These are phyloP conservation scores for Catalaphyllia jardinei DNA, from an alignment of 64 coral and sea anemone genomes.

Conservation along the genomic window DNA sequence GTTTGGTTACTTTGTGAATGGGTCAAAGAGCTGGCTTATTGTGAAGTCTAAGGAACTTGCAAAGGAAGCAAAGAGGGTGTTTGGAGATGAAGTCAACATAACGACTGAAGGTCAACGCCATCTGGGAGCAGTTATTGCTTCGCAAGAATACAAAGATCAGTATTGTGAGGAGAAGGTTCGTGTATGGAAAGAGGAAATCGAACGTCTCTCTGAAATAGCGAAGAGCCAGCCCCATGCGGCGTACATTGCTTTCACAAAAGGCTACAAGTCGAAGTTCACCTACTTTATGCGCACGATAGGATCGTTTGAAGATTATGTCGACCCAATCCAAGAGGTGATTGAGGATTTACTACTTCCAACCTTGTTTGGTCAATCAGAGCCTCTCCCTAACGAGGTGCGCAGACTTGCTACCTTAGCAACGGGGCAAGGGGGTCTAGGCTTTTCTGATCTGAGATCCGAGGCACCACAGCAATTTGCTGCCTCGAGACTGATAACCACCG, in stretches of 20 bases:
- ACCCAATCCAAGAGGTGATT: constrained; percentile 12
- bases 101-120: too few relatives aligned
- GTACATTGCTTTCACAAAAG: constrained; percentile 1
- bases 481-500: too few relatives aligned
- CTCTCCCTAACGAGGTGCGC: constrained; percentile 10
- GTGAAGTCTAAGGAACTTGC: constrained; percentile 12
- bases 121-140: too few relatives aligned
- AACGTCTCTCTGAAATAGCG: neutral
- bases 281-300: constrained; percentile 5
- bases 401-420: neutral
- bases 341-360: constrained; percentile 9
- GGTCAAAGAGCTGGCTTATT: constrained; percentile 47
- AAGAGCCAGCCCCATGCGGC: constrained; percentile 30
- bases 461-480: too few relatives aligned
- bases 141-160: too few relatives aligned
- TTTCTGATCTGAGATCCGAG: too few relatives aligned
- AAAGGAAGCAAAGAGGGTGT: constrained; percentile 23
- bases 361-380: constrained; percentile 31
- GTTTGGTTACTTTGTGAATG: constrained; percentile 50
- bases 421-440: too few relatives aligned
- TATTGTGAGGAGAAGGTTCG: neutral
- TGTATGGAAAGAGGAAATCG: constrained; percentile 15
- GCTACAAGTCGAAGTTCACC: constrained; percentile 17
- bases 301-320: constrained; percentile 5
- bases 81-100: too few relatives aligned